Base-by-base conservation (phyloP, 2,113 vertebrate species). In the Herpetotheres cachinnans region DNA sequence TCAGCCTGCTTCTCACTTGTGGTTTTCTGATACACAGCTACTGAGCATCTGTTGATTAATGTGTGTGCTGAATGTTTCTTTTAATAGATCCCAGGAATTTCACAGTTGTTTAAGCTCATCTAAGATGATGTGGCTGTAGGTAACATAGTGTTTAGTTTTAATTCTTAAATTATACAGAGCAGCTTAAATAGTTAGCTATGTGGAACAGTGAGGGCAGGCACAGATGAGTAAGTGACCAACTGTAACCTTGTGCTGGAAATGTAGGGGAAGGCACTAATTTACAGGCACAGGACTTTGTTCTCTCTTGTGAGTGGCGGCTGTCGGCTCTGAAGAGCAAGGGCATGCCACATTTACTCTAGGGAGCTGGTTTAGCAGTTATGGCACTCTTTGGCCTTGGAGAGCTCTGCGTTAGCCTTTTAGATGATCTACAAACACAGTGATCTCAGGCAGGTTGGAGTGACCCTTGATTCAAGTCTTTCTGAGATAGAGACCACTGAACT, bases 11-110 rank as follows among this genome's bases (percentile, higher is more conserved):
- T 87, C 84, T 96, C 80, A 82, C 95, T 97, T 83, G 73, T 79
- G 94, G 77, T 89, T 97, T 96, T 91, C 83, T 92, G 90, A 89
- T 81, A 71, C 71, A 46, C 40, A 26, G 76, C 89, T 65, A 92
- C 85, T 11, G 90, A 96, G 94, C 80, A 92, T 94, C 91, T 91
- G 94, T 54, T 97, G 92, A 84, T 93, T 92, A 95, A 93, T 94
- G 61, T 3, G 42, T 59, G 66, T 1, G 1, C 65, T 77, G 44
- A 63, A 79, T 81, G 79, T 71, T 92, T 89, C 91, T 94, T 97
- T 97, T 92, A 94, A 96, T 93, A 94, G 82, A 86, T 73, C 62
- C 42, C 72, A 82, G 77, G 82, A 93, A 95, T 96, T 95, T 96
- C 90, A 72, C 71, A 90, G 85, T 92, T 90, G 65, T 90, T 96